Evolutionary conservation across 2,888 invertebrate species (phyloP).

Genomic region (Miltochrista miniata): DNA sequence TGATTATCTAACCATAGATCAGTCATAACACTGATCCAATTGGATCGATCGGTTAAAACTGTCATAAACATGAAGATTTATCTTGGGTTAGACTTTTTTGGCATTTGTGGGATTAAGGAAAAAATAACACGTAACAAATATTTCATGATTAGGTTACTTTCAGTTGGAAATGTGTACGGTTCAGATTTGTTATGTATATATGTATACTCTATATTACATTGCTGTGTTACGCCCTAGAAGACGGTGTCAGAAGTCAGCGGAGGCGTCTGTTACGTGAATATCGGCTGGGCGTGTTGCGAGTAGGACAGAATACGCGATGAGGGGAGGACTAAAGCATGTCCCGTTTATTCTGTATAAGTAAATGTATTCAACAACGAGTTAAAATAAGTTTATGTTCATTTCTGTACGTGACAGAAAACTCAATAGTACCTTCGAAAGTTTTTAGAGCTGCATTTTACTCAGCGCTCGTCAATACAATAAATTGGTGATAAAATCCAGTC

Average conservation of each 20-base stretch:
- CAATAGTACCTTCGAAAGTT: constrained; percentile 21
- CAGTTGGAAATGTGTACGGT: constrained; percentile 43
- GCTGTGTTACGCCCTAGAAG: constrained; percentile 58
- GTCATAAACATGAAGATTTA: background rate
- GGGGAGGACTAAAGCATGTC: constrained; percentile 64
- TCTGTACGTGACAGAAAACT: constrained; percentile 46
- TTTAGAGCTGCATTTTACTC: constrained; percentile 13
- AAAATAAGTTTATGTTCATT: constrained; percentile 62
- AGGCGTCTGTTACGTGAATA: constrained; percentile 79
- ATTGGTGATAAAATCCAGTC: constrained; percentile 36
- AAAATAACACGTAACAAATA: constrained; percentile 22
- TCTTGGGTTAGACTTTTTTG: background rate
- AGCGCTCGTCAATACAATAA: constrained; percentile 18
- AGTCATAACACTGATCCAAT: constrained; percentile 15
- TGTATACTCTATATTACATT: constrained; percentile 56
- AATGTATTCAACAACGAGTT: constrained; percentile 65
- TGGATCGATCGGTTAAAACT: constrained; percentile 13
- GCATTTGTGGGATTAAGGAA: background rate
- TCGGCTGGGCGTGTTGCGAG: constrained; percentile 78
- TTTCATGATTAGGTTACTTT: constrained; percentile 52
- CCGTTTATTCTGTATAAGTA: constrained; percentile 64
- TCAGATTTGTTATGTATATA: constrained; percentile 59
- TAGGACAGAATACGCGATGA: constrained; percentile 79
- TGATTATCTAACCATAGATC: constrained; percentile 30
- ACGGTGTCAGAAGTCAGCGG: constrained; percentile 73